Percentiles rank a stretch among this genome's conserved stretches.
phyloP scores from a whole-genome alignment of 1,140 invertebrate species.

The Ericerus pela region DNA sequence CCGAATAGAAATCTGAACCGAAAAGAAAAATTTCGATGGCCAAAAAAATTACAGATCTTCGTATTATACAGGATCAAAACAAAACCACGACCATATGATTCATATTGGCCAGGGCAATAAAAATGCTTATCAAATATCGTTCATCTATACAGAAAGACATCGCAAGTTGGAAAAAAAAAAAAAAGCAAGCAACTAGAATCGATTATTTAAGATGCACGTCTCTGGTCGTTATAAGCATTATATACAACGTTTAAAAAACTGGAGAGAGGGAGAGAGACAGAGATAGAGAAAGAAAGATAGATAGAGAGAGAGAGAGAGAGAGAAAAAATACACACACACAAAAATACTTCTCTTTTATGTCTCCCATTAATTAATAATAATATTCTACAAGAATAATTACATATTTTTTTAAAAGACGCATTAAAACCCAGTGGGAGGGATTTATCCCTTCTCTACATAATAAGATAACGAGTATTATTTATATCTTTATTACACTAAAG shows the following conservation, averaged over 20 bases:
- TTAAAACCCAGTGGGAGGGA: slow-evolving; percentile 4
- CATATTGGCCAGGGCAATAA: not conserved
- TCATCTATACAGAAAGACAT: too few relatives aligned
- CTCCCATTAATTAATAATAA: slow-evolving; percentile 6
- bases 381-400: slow-evolving; percentile 4
- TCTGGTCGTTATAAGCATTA: not conserved
- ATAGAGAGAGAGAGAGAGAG: too few relatives aligned
- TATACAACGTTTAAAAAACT: slow-evolving; percentile 2
- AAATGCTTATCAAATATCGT: slow-evolving; percentile 4
- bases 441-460: not conserved
- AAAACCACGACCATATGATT: too few relatives aligned
- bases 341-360: slow-evolving; percentile 5
- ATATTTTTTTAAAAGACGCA: slow-evolving; percentile 3
- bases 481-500: slow-evolving; percentile 4
- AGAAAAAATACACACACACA: too few relatives aligned
- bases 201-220: not conserved
- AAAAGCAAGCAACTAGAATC: slow-evolving; percentile 1
- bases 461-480: slow-evolving; percentile 6
- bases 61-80: too few relatives aligned
- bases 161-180: too few relatives aligned
- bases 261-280: too few relatives aligned
- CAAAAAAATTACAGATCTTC: too few relatives aligned
- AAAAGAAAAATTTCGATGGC: too few relatives aligned
- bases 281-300: too few relatives aligned
- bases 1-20: too few relatives aligned